Base-by-base conservation (phyloP, 2,888 invertebrate genomes). In the Tyria jacobaeae region DNA sequence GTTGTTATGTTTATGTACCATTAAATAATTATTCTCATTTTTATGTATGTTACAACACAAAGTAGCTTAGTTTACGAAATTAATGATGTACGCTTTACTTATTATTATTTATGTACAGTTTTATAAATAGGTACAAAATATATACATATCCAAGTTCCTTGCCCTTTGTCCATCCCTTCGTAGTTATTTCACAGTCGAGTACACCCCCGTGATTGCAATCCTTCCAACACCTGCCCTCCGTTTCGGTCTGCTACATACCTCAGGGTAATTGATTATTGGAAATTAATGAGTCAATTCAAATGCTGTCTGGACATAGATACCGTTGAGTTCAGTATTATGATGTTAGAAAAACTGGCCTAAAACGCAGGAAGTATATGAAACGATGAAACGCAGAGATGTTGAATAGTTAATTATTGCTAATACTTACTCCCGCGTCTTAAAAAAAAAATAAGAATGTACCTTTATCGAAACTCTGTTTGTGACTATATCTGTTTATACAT, bases 161-260 rank as follows among this genome's bases (percentile, higher is more conserved):
- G 66, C 63, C 66, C 66, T 68, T n/a, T 12, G 61, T 58, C 68
- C 75, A 75, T 66, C 71, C 72, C 78, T 68, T 44, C 59, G 21
- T 56, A 56, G 52, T 70, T 75, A 84, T 82, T 85, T 86, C 85
- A 87, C 86, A 82, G 85, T 79, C 75, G 81, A 84, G 80, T 82
- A 73, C 75, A 68, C 69, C 73, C 70, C 73, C 72, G 81, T 79
- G 84, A 82, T 82, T 81, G 78, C 68, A 48, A 37, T 55, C 25
- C 62, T 66, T 56, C 47, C 69, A 61, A 70, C 86, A 86, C 85
- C 86, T 86, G 86, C 69, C 64, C 49, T 63, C 44, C 72, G 76
- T 75, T 73, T 65, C 71, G 80, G 64, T 80, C 77, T 55, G 64
- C 25, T 60, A 62, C 61, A 21, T 49, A 55, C 27, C 57, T 60